Evolutionary conservation across 2,888 invertebrate species (phyloP), one percentile per base, ranked within the genome.

Genomic region (Cybosia mesomella): DNA sequence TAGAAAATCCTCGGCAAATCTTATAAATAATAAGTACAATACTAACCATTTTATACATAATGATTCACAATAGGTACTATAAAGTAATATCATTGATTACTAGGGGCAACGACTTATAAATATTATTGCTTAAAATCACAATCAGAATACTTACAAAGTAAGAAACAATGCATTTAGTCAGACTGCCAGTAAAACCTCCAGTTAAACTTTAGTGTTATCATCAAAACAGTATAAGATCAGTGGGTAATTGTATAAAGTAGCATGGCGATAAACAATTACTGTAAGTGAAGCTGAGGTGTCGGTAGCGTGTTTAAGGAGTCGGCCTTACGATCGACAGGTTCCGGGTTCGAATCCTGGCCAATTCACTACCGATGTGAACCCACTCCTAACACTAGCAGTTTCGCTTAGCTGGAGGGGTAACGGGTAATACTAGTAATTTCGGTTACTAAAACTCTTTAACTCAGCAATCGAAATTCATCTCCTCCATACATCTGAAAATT

Each of bases 61-160:
- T n/a, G 8, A 49, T 49, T 49, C n/a, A 49, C 49, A n/a, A 18
- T 7, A 15, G 0, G 1, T 43, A 49, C n/a, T 49, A 49, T 49
- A 49, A 49, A n/a, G n/a, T n/a, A 49, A 49, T 18, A 18, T 43
- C 7, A 43, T 1, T 43, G 18, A 43, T 43, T 49, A 49, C 18
- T n/a, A n/a, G 49, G 49, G n/a, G 49, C 49, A n/a, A 49, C 49
- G 49, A 49, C 49, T 49, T n/a, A n/a, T 49, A n/a, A 43, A 39
- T 5, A 18, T 18, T 43, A 15, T 5, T 43, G 18, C 5, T 43
- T 43, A 18, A 43, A n/a, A 49, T 49, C n/a, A n/a, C 49, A 1
- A 28, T 49, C n/a, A 9, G 8, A n/a, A 49, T n/a, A n/a, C 49
- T 49, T 49, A n/a, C n/a, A n/a, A 9, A 49, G n/a, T 49, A n/a